A percentile compares a stretch with the other conserved stretches of the same genome.
phyloP scores from a whole-genome alignment of 2,797 vertebrate species.

The Sciurus vulgaris region DNA sequence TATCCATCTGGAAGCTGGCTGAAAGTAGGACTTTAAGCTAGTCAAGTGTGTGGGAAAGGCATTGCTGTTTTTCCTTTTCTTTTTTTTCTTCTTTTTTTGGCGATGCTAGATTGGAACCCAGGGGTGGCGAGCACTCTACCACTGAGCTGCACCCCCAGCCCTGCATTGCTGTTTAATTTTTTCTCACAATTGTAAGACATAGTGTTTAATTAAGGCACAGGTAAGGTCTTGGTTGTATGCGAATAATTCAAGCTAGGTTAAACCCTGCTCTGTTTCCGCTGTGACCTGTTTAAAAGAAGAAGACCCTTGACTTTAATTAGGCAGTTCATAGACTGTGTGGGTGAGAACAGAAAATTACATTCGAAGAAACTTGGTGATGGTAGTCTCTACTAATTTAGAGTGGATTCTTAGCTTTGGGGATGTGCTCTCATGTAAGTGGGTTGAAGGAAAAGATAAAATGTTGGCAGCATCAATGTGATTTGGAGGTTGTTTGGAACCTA shows the following conservation, averaged over 20 bases:
- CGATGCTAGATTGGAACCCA: too few relatives aligned
- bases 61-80: neutral
- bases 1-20: neutral
- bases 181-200: neutral
- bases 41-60: neutral
- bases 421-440: neutral
- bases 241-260: constrained; percentile 25
- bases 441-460: constrained; percentile 26
- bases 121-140: too few relatives aligned
- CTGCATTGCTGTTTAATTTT: constrained; percentile 15
- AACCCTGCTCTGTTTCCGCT: neutral
- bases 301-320: constrained; percentile 64
- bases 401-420: neutral
- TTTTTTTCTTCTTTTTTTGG: too few relatives aligned
- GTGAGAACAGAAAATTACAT: neutral
- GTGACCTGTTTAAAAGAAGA: neutral
- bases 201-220: constrained; percentile 48
- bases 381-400: neutral
- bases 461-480: neutral
- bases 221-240: neutral
- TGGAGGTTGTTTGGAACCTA: constrained; percentile 68
- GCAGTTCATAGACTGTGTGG: neutral
- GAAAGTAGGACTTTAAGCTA: neutral
- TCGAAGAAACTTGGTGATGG: neutral
- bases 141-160: too few relatives aligned